Evolutionary conservation across 2,113 vertebrate genomes (phyloP).

Genomic region (Macquaria australasica): DNA sequence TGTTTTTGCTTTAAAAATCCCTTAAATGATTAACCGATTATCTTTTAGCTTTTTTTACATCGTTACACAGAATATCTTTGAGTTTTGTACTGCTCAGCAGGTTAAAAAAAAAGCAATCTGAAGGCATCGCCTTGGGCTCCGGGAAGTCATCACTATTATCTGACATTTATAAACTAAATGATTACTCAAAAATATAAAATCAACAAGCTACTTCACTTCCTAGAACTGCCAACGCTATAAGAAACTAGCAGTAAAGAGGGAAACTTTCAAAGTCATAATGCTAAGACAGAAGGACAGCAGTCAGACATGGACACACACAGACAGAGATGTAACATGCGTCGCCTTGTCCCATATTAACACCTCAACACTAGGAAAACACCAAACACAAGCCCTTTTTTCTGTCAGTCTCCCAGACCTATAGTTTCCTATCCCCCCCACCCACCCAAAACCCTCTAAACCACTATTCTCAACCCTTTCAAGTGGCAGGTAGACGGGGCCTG

Average conservation of each 20-base stretch:
- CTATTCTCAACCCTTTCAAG: constrained; percentile 68
- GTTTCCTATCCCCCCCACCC: constrained; percentile 45
- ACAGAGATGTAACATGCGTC: not conserved
- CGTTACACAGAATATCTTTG: not conserved
- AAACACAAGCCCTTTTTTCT: constrained; percentile 20
- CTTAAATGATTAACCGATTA: not conserved
- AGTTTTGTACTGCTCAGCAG: not conserved
- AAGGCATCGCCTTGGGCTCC: not conserved
- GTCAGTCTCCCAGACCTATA: constrained; percentile 46
- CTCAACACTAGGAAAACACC: constrained; percentile 37
- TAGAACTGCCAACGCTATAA: not conserved
- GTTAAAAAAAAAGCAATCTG: not conserved
- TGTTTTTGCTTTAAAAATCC: not conserved
- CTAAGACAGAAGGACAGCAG: not conserved
- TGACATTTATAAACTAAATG: not conserved
- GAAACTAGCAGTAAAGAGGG: not conserved
- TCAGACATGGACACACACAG: constrained; percentile 20
- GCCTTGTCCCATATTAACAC: constrained; percentile 31
- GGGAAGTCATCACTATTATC: not conserved
- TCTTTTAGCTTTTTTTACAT: too few species aligned
- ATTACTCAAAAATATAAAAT: not conserved
- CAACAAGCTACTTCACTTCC: not conserved
- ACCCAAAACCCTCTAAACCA: constrained; percentile 26
- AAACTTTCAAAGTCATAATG: constrained; percentile 1
- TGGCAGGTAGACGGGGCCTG: constrained; percentile 65